A percentile compares a stretch with the other conserved stretches of the same genome.
Conservation (phyloP, 2,888 invertebrate species). For the Dusona sp. region DNA sequence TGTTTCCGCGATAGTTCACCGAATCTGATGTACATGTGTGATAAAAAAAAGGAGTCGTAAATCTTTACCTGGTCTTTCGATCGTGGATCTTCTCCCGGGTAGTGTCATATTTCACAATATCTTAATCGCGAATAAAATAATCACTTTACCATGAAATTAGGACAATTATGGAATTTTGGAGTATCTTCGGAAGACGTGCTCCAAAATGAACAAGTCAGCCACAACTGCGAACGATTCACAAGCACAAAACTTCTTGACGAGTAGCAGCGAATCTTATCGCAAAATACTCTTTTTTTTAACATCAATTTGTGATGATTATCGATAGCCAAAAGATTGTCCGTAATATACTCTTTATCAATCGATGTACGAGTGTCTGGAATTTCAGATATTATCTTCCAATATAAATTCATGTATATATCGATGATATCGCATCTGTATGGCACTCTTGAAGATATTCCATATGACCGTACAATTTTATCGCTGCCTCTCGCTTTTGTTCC, state of each 20-base stretch:
- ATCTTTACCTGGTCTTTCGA: conserved; percentile 23
- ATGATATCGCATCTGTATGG: not conserved
- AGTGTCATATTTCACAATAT: not conserved
- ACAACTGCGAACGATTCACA: conserved; percentile 29
- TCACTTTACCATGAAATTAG: not conserved
- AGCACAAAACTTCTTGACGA: conserved; percentile 3
- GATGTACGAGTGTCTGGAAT: conserved; percentile 19
- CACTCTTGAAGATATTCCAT: not conserved
- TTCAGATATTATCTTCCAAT: conserved; percentile 16
- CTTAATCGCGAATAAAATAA: not conserved
- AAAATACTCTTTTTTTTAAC: conserved; percentile 22
- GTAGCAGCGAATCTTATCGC: conserved; percentile 55
- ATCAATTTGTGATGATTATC: conserved; percentile 26
- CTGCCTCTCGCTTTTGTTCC: not conserved
- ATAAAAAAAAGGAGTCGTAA: not conserved
- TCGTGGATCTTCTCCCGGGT: not conserved
- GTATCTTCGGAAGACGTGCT: conserved; percentile 9
- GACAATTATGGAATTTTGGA: not conserved
- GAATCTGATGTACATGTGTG: not conserved
- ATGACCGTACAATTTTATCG: not conserved
- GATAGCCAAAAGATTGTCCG: conserved; percentile 36
- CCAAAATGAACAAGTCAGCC: conserved; percentile 8
- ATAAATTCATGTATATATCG: not conserved
- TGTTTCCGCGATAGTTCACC: not conserved
- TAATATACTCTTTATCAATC: conserved; percentile 51